Conservation (phyloP, 2,113 vertebrate genomes). For the Malurus elegans region DNA sequence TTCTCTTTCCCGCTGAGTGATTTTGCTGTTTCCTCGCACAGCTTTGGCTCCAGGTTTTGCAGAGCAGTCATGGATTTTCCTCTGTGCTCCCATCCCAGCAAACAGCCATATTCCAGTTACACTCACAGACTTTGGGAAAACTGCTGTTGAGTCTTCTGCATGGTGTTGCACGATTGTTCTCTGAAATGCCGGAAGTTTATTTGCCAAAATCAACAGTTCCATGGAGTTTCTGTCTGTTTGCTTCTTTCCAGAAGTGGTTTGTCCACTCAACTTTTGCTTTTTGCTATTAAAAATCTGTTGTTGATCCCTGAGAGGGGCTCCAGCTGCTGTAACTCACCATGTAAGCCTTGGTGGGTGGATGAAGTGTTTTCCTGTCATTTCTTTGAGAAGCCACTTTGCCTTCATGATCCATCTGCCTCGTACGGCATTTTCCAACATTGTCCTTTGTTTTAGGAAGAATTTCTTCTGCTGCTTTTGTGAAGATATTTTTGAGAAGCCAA, state of each 20-base stretch:
- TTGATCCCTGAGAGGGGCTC: background rate
- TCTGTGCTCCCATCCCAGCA: background rate
- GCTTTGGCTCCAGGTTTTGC: background rate
- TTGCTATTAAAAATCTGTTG: background rate
- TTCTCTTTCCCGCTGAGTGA: background rate
- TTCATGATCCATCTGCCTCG: background rate
- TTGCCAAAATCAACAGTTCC: background rate
- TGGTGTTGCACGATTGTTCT: background rate
- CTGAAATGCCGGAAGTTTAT: background rate
- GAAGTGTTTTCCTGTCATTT: background rate
- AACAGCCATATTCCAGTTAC: background rate
- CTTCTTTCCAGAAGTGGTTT: background rate
- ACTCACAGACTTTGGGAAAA: background rate
- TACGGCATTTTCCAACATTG: background rate
- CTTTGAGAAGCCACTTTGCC: background rate
- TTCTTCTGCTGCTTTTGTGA: background rate
- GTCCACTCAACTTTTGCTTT: background rate
- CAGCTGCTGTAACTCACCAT: background rate
- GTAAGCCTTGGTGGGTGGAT: rapidly evolving
- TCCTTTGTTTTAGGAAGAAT: background rate
- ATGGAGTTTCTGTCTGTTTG: background rate
- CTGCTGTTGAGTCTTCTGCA: background rate
- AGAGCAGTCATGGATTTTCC: background rate
- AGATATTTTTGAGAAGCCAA: background rate
- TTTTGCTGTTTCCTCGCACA: background rate